These are phyloP conservation scores for Euschistus heros DNA, from an alignment of 1,140 invertebrate genomes.

Conservation along the genomic window DNA sequence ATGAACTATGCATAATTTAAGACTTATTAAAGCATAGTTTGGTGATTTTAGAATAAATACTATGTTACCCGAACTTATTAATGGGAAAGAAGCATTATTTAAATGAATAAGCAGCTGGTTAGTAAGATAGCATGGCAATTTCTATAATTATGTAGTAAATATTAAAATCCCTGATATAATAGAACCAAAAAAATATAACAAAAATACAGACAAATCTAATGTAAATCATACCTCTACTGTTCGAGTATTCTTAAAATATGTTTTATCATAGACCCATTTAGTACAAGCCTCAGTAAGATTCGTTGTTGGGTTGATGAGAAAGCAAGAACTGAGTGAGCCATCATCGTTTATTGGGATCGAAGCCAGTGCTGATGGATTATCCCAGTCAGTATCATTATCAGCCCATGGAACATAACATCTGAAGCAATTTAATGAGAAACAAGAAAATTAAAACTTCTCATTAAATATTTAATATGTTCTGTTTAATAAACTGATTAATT, in stretches of 20 bases:
- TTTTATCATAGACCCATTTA: neutral
- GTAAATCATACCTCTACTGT: neutral
- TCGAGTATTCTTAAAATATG: neutral
- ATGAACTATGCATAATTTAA: too few relatives aligned
- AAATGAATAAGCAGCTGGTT: neutral
- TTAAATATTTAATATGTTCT: too few relatives aligned
- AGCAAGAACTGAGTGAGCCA: neutral
- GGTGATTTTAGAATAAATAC: too few relatives aligned
- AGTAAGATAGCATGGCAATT: neutral
- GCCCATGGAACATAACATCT: neutral
- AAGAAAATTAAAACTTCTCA: too few relatives aligned
- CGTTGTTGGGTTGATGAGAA: neutral
- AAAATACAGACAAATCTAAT: neutral
- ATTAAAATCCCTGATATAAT: neutral
- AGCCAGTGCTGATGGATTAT: neutral
- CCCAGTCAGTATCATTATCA: neutral
- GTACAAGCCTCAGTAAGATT: neutral
- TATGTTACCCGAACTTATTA: too few relatives aligned
- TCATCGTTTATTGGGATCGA: neutral
- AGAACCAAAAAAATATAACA: neutral
- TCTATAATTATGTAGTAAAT: neutral
- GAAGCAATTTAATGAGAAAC: neutral
- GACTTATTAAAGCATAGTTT: too few relatives aligned
- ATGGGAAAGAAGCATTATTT: too few relatives aligned
- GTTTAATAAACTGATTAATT: neutral